These are phyloP conservation scores for Phenacoccus solenopsis DNA, from an alignment of 1,140 invertebrate species.

Conservation along the genomic window DNA sequence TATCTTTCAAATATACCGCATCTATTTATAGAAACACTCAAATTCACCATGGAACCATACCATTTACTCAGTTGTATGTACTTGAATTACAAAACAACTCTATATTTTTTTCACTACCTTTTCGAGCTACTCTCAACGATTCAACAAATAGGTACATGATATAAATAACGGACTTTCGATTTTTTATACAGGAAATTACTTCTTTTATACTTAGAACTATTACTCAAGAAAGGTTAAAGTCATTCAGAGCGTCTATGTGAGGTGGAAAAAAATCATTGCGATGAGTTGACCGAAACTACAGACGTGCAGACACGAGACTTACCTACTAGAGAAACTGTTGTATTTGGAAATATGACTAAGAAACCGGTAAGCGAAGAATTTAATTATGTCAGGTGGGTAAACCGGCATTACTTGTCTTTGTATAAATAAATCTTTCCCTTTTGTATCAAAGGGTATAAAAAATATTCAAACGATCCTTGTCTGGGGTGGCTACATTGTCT, in stretches of 20 bases:
- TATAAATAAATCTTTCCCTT: not conserved
- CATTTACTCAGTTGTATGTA: too few species aligned
- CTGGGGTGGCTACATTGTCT: slow-evolving; percentile 11
- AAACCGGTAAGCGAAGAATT: slow-evolving; percentile 1
- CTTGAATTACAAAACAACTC: too few species aligned
- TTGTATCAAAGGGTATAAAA: not conserved
- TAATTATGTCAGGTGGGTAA: not conserved
- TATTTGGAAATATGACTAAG: not conserved
- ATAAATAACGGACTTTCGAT: too few species aligned
- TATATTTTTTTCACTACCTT: too few species aligned
- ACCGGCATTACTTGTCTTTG: not conserved
- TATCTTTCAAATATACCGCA: too few species aligned
- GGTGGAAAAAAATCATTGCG: not conserved
- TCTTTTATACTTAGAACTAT: too few species aligned
- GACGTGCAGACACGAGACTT: not conserved
- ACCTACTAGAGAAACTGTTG: not conserved
- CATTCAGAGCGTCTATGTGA: not conserved
- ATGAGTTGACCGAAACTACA: not conserved
- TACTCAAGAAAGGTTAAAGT: slow-evolving; percentile 3
- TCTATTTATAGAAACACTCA: too few species aligned
- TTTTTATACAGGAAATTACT: too few species aligned
- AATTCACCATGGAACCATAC: too few species aligned
- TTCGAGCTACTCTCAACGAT: too few species aligned
- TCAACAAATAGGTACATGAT: too few species aligned
- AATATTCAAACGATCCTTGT: not conserved